Percentiles rank a stretch among this genome's conserved stretches.
Evolutionary conservation across 2,888 invertebrate species (phyloP).

Genomic region (Uloborus plumipes): DNA sequence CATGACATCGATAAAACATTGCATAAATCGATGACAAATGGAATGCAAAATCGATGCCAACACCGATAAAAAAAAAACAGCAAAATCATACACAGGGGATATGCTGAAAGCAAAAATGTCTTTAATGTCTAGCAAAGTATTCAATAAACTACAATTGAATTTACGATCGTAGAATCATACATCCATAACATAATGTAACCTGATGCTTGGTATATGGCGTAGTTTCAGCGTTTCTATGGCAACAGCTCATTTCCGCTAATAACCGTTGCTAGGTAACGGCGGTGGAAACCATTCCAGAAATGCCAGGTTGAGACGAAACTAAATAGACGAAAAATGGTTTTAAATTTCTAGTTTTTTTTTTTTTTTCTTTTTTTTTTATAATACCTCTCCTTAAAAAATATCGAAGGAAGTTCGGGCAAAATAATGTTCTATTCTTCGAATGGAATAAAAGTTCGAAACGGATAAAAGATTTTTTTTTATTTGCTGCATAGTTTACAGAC

Average conservation of each 20-base stretch:
- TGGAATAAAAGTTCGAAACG: constrained; percentile 39
- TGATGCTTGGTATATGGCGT: constrained; percentile 58
- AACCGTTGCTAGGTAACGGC: constrained; percentile 52
- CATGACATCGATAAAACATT: constrained; percentile 53
- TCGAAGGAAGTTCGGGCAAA: too few relatives aligned
- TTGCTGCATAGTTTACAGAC: constrained; percentile 12
- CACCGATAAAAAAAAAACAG: constrained; percentile 5
- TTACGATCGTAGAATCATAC: constrained; percentile 48
- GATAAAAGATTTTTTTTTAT: constrained; percentile 31
- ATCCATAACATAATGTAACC: constrained; percentile 58
- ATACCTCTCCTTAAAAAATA: neutral
- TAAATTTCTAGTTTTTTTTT: constrained; percentile 42
- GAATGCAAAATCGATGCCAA: constrained; percentile 54
- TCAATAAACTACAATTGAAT: constrained; percentile 62
- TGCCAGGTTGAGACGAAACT: constrained; percentile 36
- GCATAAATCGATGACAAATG: constrained; percentile 30
- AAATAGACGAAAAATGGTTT: constrained; percentile 45
- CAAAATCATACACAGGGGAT: constrained; percentile 20
- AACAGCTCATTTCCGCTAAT: constrained; percentile 59
- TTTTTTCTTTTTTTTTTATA: constrained; percentile 25
- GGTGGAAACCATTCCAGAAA: constrained; percentile 57
- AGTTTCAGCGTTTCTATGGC: constrained; percentile 38
- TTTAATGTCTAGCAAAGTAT: constrained; percentile 60
- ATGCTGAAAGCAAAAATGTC: constrained; percentile 39
- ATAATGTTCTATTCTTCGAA: too few relatives aligned